A percentile compares a stretch with the other conserved stretches of the same genome.
These are phyloP conservation scores for Pararge aegeria DNA, from an alignment of 1,140 invertebrate genomes.

Conservation along the genomic window DNA sequence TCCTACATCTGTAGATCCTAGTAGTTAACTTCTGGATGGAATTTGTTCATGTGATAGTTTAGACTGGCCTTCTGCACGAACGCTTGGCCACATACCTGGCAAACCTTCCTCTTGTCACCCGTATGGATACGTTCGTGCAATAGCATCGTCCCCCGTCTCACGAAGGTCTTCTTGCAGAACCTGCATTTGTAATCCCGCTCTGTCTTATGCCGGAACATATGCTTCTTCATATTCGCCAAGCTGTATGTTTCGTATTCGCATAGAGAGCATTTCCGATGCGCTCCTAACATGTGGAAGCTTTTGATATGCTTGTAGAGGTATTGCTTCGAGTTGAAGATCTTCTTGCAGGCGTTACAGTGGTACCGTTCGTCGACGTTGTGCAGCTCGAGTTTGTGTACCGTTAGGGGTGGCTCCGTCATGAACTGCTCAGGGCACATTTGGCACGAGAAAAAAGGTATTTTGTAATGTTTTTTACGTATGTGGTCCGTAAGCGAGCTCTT, in stretches of 20 bases:
- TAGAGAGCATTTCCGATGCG: background rate
- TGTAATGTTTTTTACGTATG: background rate
- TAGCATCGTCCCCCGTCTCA: background rate
- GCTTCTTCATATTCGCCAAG: background rate
- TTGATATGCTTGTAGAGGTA: background rate
- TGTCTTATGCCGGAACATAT: background rate
- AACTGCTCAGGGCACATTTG: background rate
- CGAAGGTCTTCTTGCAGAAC: background rate
- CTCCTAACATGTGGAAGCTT: background rate
- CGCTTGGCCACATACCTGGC: conserved; percentile 88
- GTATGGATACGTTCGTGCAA: background rate
- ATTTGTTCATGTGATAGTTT: conserved; percentile 67
- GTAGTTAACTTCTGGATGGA: conserved; percentile 61
- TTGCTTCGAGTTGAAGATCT: background rate
- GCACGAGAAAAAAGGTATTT: background rate
- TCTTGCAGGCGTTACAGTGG: background rate
- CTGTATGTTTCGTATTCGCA: background rate
- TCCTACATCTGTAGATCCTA: conserved; percentile 9
- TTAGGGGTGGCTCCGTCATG: background rate
- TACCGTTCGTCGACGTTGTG: background rate
- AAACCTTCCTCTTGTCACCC: conserved; percentile 85
- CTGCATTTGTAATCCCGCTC: background rate
- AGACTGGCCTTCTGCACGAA: conserved; percentile 83
- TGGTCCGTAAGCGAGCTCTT: background rate
- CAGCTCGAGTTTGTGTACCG: background rate